Percentiles rank a stretch among this genome's conserved stretches.
These are phyloP conservation scores for Pollenia labialis DNA, from an alignment of 2,888 invertebrate genomes.

Conservation along the genomic window DNA sequence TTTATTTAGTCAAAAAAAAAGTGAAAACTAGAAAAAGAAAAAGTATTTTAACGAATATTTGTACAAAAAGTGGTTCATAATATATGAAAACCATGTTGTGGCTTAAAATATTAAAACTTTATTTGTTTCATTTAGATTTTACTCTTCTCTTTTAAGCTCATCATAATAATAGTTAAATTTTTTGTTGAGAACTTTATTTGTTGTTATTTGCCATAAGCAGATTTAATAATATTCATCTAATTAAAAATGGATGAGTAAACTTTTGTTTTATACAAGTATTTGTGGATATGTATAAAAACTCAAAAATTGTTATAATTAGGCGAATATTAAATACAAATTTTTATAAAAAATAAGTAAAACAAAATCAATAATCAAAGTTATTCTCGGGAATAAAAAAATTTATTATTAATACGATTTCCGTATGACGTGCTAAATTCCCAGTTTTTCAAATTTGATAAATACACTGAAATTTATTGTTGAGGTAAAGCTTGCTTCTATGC, in stretches of 20 bases:
- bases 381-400: no score
- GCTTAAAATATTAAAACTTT: slow-evolving; percentile 13
- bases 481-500: no score
- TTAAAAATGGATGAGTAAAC: background rate
- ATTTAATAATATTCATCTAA: background rate
- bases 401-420: no score
- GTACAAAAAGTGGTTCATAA: background rate
- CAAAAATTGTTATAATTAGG: no score
- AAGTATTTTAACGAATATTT: background rate
- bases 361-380: no score
- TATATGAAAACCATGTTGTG: background rate
- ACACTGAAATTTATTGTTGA: no score
- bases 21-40: background rate
- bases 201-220: background rate
- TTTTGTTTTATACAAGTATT: background rate
- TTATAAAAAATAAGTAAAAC: no score
- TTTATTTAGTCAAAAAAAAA: background rate
- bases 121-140: background rate
- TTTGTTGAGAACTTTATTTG: background rate
- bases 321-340: no score
- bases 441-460: no score
- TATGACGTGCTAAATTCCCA: no score
- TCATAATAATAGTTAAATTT: background rate
- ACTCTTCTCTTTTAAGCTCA: background rate
- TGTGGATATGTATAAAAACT: no score